Evolutionary conservation across 2,113 vertebrate species (phyloP).

Genomic region (Kobus ellipsiprymnus): DNA sequence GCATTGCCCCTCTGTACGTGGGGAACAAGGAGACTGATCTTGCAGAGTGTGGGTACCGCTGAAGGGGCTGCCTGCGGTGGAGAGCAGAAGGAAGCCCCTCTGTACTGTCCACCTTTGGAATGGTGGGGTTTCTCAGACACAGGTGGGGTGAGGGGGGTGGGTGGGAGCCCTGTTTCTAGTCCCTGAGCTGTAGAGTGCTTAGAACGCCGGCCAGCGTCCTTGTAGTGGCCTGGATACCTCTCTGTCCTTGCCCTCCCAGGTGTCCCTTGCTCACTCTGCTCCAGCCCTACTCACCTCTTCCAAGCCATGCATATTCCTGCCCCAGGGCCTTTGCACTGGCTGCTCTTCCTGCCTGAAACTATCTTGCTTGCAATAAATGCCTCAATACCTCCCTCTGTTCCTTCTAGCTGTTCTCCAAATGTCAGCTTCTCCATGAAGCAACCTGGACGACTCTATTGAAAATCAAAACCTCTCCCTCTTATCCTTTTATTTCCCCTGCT

Average conservation of each 20-base stretch:
- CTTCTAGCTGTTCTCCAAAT: neutral
- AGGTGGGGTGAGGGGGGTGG: fast-evolving
- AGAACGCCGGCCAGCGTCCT: neutral
- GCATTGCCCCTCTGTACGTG: neutral
- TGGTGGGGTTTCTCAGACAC: fast-evolving
- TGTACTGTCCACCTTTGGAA: fast-evolving
- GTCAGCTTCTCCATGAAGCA: neutral
- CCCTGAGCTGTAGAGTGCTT: fast-evolving
- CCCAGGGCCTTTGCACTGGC: neutral
- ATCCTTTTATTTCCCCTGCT: too few species aligned
- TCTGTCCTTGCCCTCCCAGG: too few species aligned
- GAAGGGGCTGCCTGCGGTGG: fast-evolving
- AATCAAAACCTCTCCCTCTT: neutral
- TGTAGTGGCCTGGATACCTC: fast-evolving
- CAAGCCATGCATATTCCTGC: neutral
- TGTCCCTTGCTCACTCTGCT: neutral
- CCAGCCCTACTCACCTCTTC: neutral
- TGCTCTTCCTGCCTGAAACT: neutral
- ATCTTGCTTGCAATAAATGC: neutral
- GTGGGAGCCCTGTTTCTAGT: fast-evolving
- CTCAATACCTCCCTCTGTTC: neutral
- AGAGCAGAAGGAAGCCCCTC: too few species aligned
- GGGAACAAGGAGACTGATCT: fast-evolving
- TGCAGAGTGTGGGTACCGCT: neutral
- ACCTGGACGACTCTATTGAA: neutral